These are phyloP conservation scores for Rhynchophorus ferrugineus DNA, from an alignment of 1,140 invertebrate genomes.

Conservation along the genomic window DNA sequence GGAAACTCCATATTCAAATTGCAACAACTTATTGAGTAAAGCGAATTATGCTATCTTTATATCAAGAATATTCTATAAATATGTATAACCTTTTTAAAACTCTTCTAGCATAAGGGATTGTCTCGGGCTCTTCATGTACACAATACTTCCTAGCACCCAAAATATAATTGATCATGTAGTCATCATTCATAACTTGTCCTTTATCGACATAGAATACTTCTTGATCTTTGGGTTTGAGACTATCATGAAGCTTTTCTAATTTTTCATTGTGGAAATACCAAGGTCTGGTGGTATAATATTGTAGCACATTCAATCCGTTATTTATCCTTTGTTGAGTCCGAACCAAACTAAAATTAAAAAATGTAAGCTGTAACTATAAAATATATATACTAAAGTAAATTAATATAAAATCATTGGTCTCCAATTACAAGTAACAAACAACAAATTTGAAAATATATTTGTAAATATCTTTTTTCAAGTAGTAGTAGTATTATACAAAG, in stretches of 20 bases:
- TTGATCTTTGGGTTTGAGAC: conserved; percentile 52
- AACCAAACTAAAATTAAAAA: conserved; percentile 49
- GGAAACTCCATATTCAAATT: too few species aligned
- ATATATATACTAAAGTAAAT: too few species aligned
- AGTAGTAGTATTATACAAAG: too few species aligned
- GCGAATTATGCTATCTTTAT: too few species aligned
- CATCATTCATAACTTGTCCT: conserved; percentile 55
- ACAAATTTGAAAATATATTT: too few species aligned
- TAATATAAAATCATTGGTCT: too few species aligned
- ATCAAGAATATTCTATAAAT: background rate
- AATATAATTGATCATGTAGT: conserved; percentile 64
- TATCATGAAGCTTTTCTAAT: conserved; percentile 52
- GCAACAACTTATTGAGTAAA: too few species aligned
- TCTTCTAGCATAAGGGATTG: conserved; percentile 58
- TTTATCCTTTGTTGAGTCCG: conserved; percentile 57
- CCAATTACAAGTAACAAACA: too few species aligned
- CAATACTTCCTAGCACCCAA: conserved; percentile 64
- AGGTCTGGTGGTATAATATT: conserved; percentile 80
- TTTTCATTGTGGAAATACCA: conserved; percentile 76
- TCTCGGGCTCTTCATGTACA: conserved; percentile 69
- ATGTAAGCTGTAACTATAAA: too few species aligned
- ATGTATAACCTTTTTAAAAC: conserved; percentile 45
- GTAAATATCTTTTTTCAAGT: too few species aligned
- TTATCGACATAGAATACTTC: conserved; percentile 53
- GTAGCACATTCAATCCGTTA: conserved; percentile 56